Percentiles rank a stretch among this genome's conserved stretches.
Evolutionary conservation across 2,797 vertebrate genomes (phyloP).

Genomic region (Alcedo quadribrachys): DNA sequence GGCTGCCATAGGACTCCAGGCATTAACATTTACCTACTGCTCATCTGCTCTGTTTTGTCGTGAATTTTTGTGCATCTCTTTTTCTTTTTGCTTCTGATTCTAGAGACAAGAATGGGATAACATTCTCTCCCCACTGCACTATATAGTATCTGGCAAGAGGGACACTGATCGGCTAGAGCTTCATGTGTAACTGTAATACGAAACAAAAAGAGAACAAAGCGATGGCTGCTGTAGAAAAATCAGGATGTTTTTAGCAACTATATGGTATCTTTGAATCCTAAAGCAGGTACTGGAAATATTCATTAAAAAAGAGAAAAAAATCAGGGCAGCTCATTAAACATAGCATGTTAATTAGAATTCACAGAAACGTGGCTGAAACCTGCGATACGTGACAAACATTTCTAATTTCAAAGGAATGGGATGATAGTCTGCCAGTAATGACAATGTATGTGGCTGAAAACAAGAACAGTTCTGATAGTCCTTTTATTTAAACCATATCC

Average conservation of each 20-base stretch:
- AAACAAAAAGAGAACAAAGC: background rate
- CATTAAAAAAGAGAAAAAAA: background rate
- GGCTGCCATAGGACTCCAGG: background rate
- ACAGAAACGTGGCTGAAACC: conserved; percentile 40
- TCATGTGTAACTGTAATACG: background rate
- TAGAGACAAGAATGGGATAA: background rate
- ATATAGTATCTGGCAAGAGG: background rate
- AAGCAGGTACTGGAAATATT: background rate
- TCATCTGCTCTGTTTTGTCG: background rate
- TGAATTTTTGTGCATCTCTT: background rate
- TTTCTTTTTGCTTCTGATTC: background rate
- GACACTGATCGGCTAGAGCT: background rate
- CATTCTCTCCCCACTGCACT: background rate
- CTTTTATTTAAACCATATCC: conserved; percentile 76
- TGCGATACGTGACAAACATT: conserved; percentile 38
- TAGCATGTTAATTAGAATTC: conserved; percentile 34
- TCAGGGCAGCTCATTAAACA: background rate
- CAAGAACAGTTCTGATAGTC: conserved; percentile 65
- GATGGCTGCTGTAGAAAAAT: background rate
- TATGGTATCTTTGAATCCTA: background rate
- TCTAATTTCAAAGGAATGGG: conserved; percentile 65
- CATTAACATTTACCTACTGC: background rate
- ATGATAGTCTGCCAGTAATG: conserved; percentile 73
- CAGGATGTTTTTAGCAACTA: background rate
- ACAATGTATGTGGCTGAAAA: conserved; percentile 67